phyloP scores from a whole-genome alignment of 2,888 invertebrate species.

The Tupiocoris notatus region DNA sequence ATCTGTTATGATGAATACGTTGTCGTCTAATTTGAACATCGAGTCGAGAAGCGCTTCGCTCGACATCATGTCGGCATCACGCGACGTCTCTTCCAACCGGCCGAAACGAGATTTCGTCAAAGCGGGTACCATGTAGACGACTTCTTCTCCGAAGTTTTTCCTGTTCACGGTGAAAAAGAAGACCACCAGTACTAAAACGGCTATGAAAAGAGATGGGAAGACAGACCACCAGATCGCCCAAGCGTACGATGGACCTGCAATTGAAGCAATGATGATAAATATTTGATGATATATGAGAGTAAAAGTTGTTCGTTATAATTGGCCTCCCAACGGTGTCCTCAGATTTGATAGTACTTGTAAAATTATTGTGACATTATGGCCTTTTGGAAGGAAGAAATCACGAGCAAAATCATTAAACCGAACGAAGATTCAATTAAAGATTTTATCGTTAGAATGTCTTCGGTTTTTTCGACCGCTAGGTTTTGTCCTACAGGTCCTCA shows the following conservation, averaged over 20 bases:
- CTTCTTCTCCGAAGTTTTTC: background rate
- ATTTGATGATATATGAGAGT: too few relatives aligned
- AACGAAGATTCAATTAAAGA: too few relatives aligned
- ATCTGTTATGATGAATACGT: slow-evolving; percentile 39
- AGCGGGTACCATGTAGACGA: background rate
- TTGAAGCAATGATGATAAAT: background rate
- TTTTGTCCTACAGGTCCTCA: too few relatives aligned
- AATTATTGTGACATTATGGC: too few relatives aligned
- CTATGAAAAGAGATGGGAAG: background rate
- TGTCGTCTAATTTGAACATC: slow-evolving; percentile 34
- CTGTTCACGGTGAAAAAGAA: background rate
- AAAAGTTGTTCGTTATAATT: too few relatives aligned
- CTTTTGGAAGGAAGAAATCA: too few relatives aligned
- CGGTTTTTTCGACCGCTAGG: too few relatives aligned
- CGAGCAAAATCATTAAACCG: too few relatives aligned
- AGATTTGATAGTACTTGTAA: too few relatives aligned
- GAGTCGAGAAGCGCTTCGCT: background rate
- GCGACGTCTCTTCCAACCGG: background rate
- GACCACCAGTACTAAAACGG: background rate
- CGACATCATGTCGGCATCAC: background rate
- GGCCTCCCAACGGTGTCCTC: too few relatives aligned
- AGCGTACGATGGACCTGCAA: slow-evolving; percentile 21
- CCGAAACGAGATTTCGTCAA: background rate
- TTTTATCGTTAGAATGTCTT: too few relatives aligned
- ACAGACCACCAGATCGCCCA: slow-evolving; percentile 24